phyloP scores from a whole-genome alignment of 2,888 invertebrate genomes.

The Sabatieria punctata region DNA sequence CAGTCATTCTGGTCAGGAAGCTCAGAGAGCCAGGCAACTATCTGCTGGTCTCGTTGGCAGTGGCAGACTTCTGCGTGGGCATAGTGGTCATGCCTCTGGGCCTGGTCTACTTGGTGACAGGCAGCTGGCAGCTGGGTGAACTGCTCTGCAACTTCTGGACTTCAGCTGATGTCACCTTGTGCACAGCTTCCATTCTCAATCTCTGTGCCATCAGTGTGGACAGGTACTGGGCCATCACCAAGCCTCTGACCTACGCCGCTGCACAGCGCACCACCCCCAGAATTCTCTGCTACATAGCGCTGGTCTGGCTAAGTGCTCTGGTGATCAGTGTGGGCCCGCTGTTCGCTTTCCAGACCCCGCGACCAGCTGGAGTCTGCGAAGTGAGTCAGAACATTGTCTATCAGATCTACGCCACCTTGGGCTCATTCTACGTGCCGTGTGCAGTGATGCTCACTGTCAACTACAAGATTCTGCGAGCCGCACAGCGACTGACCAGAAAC shows the following conservation, averaged over 20 bases:
- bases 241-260: constrained; percentile 78
- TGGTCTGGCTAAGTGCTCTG: constrained; percentile 82
- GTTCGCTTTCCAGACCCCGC: constrained; percentile 54
- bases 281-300: not conserved
- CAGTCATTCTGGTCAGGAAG: constrained; percentile 39
- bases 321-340: constrained; percentile 82
- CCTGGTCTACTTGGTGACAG: constrained; percentile 32
- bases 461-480: constrained; percentile 83
- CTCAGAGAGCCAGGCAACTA: constrained; percentile 29
- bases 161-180: constrained; percentile 40
- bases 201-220: constrained; percentile 42
- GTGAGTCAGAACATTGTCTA: constrained; percentile 87
- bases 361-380: constrained; percentile 42
- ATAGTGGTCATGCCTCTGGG: constrained; percentile 41
- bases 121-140: constrained; percentile 17
- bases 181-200: constrained; percentile 42
- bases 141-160: constrained; percentile 38
- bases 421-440: constrained; percentile 84
- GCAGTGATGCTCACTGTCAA: constrained; percentile 92
- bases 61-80: constrained; percentile 41
- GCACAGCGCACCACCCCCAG: constrained; percentile 45
- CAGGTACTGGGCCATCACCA: constrained; percentile 41
- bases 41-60: constrained; percentile 38
- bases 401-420: constrained; percentile 70
- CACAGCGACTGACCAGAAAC: constrained; percentile 73